phyloP scores from a whole-genome alignment of 1,140 invertebrate species.

The Drosophila truncata region DNA sequence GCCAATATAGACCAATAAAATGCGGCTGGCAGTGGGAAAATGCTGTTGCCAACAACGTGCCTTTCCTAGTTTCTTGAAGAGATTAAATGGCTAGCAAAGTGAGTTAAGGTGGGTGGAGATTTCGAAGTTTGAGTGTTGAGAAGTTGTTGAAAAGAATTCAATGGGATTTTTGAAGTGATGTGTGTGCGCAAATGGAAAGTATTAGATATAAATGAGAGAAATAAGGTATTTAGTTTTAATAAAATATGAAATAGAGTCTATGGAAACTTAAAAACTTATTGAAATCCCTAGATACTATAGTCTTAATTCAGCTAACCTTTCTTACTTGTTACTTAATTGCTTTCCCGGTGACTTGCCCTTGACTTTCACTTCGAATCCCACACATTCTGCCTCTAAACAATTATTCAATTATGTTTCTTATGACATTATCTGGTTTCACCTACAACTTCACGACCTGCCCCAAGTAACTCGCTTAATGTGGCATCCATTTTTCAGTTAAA shows the following conservation, averaged over 20 bases:
- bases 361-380: constrained; percentile 29
- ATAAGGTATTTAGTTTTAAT: too few relatives aligned
- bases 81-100: constrained; percentile 9
- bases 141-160: constrained; percentile 14
- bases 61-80: neutral
- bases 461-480: constrained; percentile 23
- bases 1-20: constrained; percentile 36
- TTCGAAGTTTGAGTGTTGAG: constrained; percentile 14
- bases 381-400: neutral
- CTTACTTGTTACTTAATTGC: neutral
- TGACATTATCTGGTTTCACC: constrained; percentile 3
- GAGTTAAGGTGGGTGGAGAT: constrained; percentile 16
- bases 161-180: neutral
- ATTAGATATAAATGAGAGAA: neutral
- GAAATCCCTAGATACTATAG: neutral
- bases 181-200: neutral
- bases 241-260: neutral
- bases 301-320: neutral
- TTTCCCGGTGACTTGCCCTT: neutral
- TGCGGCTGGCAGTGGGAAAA: constrained; percentile 39
- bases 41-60: constrained; percentile 14
- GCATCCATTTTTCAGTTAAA: constrained; percentile 14
- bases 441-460: constrained; percentile 39
- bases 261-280: neutral
- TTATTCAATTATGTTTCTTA: constrained; percentile 8